Percentiles rank a stretch among this genome's conserved stretches.
Conservation (phyloP, 2,113 vertebrate species). For the Caranx melampygus region DNA sequence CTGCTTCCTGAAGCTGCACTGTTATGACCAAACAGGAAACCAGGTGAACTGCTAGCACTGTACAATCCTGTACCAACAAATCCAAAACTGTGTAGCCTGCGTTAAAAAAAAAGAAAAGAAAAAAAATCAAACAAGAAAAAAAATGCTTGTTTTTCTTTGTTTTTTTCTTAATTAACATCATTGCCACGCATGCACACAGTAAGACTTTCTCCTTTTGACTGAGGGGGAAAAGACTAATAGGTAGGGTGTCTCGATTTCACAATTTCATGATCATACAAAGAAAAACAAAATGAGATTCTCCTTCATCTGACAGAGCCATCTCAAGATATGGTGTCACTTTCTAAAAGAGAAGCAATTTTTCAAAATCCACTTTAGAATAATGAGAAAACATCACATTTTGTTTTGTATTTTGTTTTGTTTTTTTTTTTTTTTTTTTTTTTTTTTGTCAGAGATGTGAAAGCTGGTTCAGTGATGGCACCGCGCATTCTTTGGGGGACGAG, state of each 20-base stretch:
- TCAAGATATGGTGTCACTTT: slow-evolving; percentile 57
- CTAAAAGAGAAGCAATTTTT: slow-evolving; percentile 51
- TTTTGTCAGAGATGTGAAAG: slow-evolving; percentile 67
- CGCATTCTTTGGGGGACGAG: slow-evolving; percentile 91
- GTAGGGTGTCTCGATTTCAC: slow-evolving; percentile 18
- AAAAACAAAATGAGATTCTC: slow-evolving; percentile 77
- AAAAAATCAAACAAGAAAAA: not conserved
- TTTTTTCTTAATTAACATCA: slow-evolving; percentile 65
- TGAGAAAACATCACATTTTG: slow-evolving; percentile 59
- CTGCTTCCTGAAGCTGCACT: slow-evolving; percentile 57
- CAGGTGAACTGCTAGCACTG: slow-evolving; percentile 50
- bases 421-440: slow-evolving; percentile 34
- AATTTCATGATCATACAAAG: slow-evolving; percentile 48
- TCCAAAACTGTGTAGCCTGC: slow-evolving; percentile 60
- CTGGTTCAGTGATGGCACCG: slow-evolving; percentile 86
- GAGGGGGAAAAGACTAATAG: slow-evolving; percentile 46
- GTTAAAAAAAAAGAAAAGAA: not conserved
- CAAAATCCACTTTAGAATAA: slow-evolving; percentile 61
- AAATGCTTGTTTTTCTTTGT: slow-evolving; percentile 2
- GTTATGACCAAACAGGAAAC: slow-evolving; percentile 60
- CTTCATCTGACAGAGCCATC: slow-evolving; percentile 72
- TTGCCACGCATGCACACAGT: slow-evolving; percentile 82
- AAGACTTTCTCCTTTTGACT: slow-evolving; percentile 62
- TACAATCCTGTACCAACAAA: slow-evolving; percentile 44
- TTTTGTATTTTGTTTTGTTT: too few relatives aligned